Base-by-base conservation (phyloP, 1,140 invertebrate species). In the Brachionus sp. region DNA sequence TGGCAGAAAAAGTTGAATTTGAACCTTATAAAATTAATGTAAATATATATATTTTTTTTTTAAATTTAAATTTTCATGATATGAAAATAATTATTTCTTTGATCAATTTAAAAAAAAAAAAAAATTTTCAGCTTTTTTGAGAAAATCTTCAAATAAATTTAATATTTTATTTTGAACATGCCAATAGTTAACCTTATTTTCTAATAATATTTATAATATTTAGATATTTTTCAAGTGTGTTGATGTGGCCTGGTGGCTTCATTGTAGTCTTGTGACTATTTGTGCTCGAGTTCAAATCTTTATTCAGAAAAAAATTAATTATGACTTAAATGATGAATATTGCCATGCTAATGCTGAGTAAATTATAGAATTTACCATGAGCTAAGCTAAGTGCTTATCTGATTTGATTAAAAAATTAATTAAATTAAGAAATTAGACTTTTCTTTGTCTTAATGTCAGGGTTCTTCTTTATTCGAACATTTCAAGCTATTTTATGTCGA, bases 1-100 rank as follows among this genome's bases (percentile, higher is more conserved):
- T 95, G 70, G 93, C 93, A 29, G 95, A 98, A 89, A 87, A 92
- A 84, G 86, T 94, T 7, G 90, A 93, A 84, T 96, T 92, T 91
- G 88, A 91, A 83, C 87, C 91, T 6, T 83, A 86, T 44, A 89
- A 92, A 86, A 84, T 85, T 33, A 84, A 87, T 44, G 86, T 86
- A 66, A 68, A 23, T 83, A 19, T 50, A 37, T 70, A 42, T 42
- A 42, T 42, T 42, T n/a, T 25, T 29, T 35, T 35, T 77, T 75
- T 19, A 25, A n/a, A 64, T 13, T 46, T 13, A 1, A 13, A 12
- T 29, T 73, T 35, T 25, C 1, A 13, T 42, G 1, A 42, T 3
- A 42, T 42, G 6, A 13, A 13, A 42, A 42, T 3, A 42, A 42
- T 3, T 42, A 6, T 42, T 42, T 9, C 23, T 42, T 42, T 42